Conservation (phyloP, 1,140 invertebrate species). For the Pogonomyrmex californicus region DNA sequence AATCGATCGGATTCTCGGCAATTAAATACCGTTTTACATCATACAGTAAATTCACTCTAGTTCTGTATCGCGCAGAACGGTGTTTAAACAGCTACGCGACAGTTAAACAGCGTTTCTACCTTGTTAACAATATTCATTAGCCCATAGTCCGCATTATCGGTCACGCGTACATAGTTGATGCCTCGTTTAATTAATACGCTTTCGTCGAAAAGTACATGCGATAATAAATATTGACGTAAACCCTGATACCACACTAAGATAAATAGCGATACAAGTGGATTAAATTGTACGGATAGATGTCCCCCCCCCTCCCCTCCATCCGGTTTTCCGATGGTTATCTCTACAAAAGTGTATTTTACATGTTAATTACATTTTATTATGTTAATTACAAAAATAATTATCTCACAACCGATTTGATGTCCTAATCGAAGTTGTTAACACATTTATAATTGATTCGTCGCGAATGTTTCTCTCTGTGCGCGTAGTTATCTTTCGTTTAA, state of each 20-base stretch:
- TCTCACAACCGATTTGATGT: slow-evolving; percentile 8
- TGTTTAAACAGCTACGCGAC: slow-evolving; percentile 57
- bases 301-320: neutral
- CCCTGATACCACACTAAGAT: slow-evolving; percentile 30
- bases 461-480: neutral
- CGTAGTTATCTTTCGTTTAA: slow-evolving; percentile 9
- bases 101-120: slow-evolving; percentile 56
- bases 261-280: slow-evolving; percentile 44
- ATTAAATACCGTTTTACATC: slow-evolving; percentile 56
- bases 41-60: slow-evolving; percentile 55
- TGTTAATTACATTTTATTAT: slow-evolving; percentile 26
- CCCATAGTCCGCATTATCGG: slow-evolving; percentile 52
- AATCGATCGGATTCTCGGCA: slow-evolving; percentile 36
- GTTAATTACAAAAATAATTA: slow-evolving; percentile 57
- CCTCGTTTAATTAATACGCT: slow-evolving; percentile 62
- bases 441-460: slow-evolving; percentile 5
- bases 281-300: slow-evolving; percentile 37
- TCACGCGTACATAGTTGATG: slow-evolving; percentile 53
- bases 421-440: slow-evolving; percentile 15
- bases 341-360: neutral
- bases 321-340: neutral
- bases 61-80: neutral
- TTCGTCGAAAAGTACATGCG: slow-evolving; percentile 55
- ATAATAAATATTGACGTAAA: slow-evolving; percentile 62
- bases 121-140: slow-evolving; percentile 66